Conservation (phyloP, 2,113 vertebrate genomes). For the Prunella himalayana region DNA sequence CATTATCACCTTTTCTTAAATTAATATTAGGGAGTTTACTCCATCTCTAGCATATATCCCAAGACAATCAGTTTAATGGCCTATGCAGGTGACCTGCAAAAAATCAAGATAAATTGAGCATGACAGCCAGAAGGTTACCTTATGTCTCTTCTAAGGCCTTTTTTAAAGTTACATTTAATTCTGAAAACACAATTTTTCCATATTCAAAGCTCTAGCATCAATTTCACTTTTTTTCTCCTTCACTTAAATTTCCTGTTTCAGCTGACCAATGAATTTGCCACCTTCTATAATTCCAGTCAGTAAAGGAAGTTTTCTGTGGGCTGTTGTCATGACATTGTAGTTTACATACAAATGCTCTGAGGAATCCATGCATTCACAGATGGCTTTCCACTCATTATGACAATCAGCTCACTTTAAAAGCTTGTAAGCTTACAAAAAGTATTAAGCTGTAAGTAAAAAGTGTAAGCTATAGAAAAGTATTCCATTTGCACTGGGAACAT, state of each 20-base stretch:
- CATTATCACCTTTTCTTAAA: conserved; percentile 35
- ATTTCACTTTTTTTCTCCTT: background rate
- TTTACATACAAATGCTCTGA: background rate
- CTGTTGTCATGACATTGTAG: background rate
- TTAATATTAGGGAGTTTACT: conserved; percentile 30
- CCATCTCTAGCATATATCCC: background rate
- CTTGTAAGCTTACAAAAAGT: background rate
- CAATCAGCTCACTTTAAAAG: background rate
- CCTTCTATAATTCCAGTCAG: background rate
- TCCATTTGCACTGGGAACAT: background rate
- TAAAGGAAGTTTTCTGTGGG: background rate
- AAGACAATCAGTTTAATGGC: conserved; percentile 29
- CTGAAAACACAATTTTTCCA: background rate
- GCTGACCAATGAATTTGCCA: background rate
- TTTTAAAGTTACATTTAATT: background rate
- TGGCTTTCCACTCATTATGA: background rate
- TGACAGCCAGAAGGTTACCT: conserved; percentile 6
- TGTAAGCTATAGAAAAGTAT: background rate
- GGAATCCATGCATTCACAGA: background rate
- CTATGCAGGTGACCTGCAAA: conserved; percentile 7
- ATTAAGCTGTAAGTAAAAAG: background rate
- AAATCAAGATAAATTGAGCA: conserved; percentile 10
- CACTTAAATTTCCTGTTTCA: background rate
- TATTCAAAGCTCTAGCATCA: background rate
- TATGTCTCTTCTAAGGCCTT: background rate